These are phyloP conservation scores for Clanis bilineata DNA, from an alignment of 2,888 invertebrate species.

Conservation along the genomic window DNA sequence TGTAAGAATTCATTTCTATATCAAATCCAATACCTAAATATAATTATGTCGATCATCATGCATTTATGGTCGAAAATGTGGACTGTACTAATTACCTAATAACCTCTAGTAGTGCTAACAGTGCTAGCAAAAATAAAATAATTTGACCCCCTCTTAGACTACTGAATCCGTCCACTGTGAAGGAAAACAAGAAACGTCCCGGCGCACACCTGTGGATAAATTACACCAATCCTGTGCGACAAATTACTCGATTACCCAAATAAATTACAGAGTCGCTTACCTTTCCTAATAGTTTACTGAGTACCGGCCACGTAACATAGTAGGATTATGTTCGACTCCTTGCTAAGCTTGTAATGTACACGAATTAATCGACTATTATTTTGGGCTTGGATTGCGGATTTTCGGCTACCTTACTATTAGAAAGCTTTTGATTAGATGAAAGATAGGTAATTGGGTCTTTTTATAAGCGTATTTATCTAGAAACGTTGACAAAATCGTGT, in stretches of 20 bases:
- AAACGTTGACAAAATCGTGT: too few relatives aligned
- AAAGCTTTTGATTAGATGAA: neutral
- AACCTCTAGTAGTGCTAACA: too few relatives aligned
- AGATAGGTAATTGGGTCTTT: neutral
- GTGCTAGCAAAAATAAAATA: neutral
- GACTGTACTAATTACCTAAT: too few relatives aligned
- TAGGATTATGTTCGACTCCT: conserved; percentile 29
- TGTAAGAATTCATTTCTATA: too few relatives aligned
- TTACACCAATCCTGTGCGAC: conserved; percentile 59
- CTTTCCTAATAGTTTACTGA: conserved; percentile 42
- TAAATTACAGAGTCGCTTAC: conserved; percentile 61
- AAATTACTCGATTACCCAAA: conserved; percentile 68
- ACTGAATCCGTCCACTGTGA: neutral
- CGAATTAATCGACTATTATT: conserved; percentile 17
- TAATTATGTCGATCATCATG: too few relatives aligned
- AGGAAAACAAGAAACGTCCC: conserved; percentile 41
- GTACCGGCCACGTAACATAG: conserved; percentile 38
- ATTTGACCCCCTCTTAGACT: neutral
- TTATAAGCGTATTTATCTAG: too few relatives aligned
- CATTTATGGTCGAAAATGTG: too few relatives aligned
- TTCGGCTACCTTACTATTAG: neutral
- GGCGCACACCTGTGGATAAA: conserved; percentile 57
- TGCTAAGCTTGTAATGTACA: conserved; percentile 26
- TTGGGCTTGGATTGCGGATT: neutral
- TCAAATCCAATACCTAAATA: too few relatives aligned